Evolutionary conservation across 2,797 vertebrate species (phyloP).

Genomic region (Sebastes miniatus): DNA sequence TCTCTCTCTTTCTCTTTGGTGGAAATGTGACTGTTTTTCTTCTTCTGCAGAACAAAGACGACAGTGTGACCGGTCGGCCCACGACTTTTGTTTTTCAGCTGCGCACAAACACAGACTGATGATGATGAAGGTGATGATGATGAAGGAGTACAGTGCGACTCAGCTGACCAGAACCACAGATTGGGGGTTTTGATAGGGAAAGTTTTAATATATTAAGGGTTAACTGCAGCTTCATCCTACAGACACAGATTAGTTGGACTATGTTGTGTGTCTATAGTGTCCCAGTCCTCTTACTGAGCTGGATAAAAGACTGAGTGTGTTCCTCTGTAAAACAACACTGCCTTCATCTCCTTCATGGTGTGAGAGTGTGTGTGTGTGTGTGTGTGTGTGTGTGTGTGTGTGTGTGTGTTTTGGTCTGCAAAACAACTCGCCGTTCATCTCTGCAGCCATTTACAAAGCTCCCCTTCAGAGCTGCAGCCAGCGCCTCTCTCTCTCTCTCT

Average conservation of each 20-base stretch:
- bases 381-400: conserved; percentile 32
- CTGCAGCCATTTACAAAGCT: conserved; percentile 49
- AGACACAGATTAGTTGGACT: not conserved
- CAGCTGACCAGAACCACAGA: conserved; percentile 25
- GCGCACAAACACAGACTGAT: conserved; percentile 33
- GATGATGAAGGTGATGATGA: conserved; percentile 5
- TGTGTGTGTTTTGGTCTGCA: conserved; percentile 7
- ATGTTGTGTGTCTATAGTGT: conserved; percentile 14
- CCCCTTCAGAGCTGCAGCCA: conserved; percentile 46
- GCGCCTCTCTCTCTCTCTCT: not conserved
- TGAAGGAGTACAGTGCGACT: conserved; percentile 25
- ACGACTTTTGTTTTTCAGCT: conserved; percentile 60
- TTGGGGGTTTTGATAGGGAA: not conserved
- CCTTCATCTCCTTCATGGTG: conserved; percentile 32
- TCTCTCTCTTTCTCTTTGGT: conserved; percentile 2
- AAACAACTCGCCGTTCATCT: conserved; percentile 44
- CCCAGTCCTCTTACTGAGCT: conserved; percentile 17
- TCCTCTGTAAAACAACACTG: conserved; percentile 43
- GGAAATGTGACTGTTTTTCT: conserved; percentile 47
- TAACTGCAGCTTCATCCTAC: not conserved
- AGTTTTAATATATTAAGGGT: not conserved
- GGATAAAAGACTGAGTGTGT: conserved; percentile 57
- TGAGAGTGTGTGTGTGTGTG: conserved; percentile 25
- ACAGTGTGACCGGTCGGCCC: conserved; percentile 58
- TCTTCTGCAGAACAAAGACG: conserved; percentile 60